phyloP scores from a whole-genome alignment of 2,888 invertebrate species.

The Psylliodes chrysocephalus region DNA sequence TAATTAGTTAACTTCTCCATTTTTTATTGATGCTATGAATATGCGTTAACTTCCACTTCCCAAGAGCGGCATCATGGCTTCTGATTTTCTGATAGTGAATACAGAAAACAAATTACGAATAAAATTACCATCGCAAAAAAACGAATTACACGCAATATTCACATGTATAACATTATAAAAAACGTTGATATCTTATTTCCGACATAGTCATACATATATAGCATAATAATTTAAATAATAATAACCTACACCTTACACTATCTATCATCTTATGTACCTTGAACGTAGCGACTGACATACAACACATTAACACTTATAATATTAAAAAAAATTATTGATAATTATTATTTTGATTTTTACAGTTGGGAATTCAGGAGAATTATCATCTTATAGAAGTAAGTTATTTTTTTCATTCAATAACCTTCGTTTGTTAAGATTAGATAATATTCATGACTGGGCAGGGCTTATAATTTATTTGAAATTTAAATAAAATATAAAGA shows the following conservation, averaged over 20 bases:
- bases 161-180: constrained; percentile 24
- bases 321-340: constrained; percentile 32
- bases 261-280: constrained; percentile 26
- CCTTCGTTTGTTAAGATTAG: constrained; percentile 43
- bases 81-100: constrained; percentile 5
- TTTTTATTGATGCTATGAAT: neutral
- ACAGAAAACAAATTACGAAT: constrained; percentile 7
- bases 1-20: neutral
- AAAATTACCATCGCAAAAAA: constrained; percentile 23
- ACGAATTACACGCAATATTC: constrained; percentile 23
- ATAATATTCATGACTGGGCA: constrained; percentile 36
- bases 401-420: constrained; percentile 50
- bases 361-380: constrained; percentile 58
- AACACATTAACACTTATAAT: constrained; percentile 30
- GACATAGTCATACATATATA: constrained; percentile 16
- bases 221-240: constrained; percentile 27
- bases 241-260: constrained; percentile 17
- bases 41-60: neutral
- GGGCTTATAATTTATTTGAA: neutral
- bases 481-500: no score
- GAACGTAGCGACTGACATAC: constrained; percentile 15
- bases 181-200: constrained; percentile 28
- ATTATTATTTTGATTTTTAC: constrained; percentile 56
- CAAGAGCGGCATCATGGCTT: neutral
- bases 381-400: constrained; percentile 57